These are phyloP conservation scores for Apostichopus leukothele DNA, from an alignment of 53 echinoderm and acorn worm genomes.

Conservation along the genomic window DNA sequence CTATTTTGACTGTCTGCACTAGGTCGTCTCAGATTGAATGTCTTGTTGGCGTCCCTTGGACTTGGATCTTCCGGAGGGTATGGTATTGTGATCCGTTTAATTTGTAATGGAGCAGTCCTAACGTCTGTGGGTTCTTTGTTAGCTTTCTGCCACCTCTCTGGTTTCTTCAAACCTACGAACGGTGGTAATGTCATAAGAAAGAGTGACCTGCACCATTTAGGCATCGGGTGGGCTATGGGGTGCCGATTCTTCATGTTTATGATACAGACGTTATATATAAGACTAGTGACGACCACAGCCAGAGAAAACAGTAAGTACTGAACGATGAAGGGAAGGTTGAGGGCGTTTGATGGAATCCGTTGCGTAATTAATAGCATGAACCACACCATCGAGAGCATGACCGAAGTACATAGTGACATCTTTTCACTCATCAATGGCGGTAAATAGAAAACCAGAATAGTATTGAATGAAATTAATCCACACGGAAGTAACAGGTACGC, in stretches of 20 bases:
- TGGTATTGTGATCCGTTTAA: slow-evolving; percentile 33
- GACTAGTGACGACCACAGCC: slow-evolving; percentile 80
- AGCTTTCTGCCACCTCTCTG: slow-evolving; percentile 53
- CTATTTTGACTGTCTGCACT: slow-evolving; percentile 43
- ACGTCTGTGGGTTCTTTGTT: slow-evolving; percentile 30
- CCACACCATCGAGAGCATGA: slow-evolving; percentile 91
- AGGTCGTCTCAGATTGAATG: slow-evolving; percentile 17
- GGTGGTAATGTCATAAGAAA: slow-evolving; percentile 72
- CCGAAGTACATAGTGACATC: slow-evolving; percentile 90
- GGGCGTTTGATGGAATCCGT: slow-evolving; percentile 86
- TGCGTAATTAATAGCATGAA: slow-evolving; percentile 88
- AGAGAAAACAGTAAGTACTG: slow-evolving; percentile 93
- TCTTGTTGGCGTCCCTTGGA: slow-evolving; percentile 9
- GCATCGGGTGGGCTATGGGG: slow-evolving; percentile 77
- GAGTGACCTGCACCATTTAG: slow-evolving; percentile 61
- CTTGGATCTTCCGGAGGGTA: slow-evolving; percentile 46
- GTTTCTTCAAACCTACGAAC: slow-evolving; percentile 70
- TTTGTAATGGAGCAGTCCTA: slow-evolving; percentile 38
- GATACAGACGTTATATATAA: slow-evolving; percentile 77
- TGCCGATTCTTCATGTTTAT: slow-evolving; percentile 81
- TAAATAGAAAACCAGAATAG: slow-evolving; percentile 91
- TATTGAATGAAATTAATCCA: slow-evolving; percentile 88
- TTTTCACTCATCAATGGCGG: slow-evolving; percentile 93
- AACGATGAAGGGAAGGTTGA: slow-evolving; percentile 87
- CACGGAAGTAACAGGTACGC: slow-evolving; percentile 89